Evolutionary conservation across 2,113 vertebrate genomes (phyloP), one percentile per base, ranked within the genome.

Genomic region (Oreochromis aureus): DNA sequence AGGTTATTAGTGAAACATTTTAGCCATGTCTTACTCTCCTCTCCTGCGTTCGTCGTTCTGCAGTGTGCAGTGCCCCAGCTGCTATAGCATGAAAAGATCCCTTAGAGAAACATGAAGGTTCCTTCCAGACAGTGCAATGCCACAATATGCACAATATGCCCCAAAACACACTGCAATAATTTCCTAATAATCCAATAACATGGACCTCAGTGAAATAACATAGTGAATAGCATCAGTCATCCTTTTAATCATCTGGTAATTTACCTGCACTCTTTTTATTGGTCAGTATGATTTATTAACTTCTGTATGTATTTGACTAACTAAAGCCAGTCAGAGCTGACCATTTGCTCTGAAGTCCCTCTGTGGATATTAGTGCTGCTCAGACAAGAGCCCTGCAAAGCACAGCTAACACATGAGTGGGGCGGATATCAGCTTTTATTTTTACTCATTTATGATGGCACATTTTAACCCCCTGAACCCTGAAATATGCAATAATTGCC

Each of bases 1-100:
- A 85, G 87, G 80, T 83, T 93, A 93, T 92, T 92, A 93, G 85
- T 55, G 79, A 61, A 89, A 83, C 84, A 85, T 88, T 91, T 89
- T 54, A 89, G 89, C 86, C 86, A 86, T 91, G 89, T 83, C 63
- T 90, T 82, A 58, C 89, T 87, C 81, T 58, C 7, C 15, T 78
- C 84, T 84, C 39, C 22, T 76, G 4, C 10, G 1, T 13, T 61
- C 6, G 48, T 27, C 54, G 48, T 41, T n/a, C 66, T 54, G 73
- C n/a, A 19, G 61, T 56, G 82, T 79, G 58, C 86, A 54, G 76
- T 1, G 9, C 41, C 19, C 36, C 3, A n/a, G 69, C 84, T 54
- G 55, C 63, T 88, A 71, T 71, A 66, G 58, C 84, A 54, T 86
- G 87, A 83, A 93, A 87, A 88, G 16, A 22, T 78, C 58, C 81